Evolutionary conservation across 2,797 vertebrate genomes (phyloP).

Genomic region (Rhabdophis nuchalis): DNA sequence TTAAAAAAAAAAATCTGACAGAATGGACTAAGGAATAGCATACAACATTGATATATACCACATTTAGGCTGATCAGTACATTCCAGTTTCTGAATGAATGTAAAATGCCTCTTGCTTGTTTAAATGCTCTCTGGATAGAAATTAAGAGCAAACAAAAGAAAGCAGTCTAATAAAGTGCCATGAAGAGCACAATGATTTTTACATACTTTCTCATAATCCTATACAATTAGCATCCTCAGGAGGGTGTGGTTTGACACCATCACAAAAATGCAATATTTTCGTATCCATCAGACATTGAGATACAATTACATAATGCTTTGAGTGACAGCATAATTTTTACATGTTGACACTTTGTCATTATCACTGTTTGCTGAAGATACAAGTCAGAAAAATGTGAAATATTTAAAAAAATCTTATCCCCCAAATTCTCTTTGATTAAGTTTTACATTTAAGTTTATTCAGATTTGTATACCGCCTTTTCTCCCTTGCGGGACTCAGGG

Average conservation of each 20-base stretch:
- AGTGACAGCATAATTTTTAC: not conserved
- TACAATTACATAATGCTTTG: not conserved
- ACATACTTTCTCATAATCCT: not conserved
- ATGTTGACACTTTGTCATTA: not conserved
- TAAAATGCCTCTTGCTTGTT: not conserved
- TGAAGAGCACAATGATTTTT: not conserved
- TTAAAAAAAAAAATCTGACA: not conserved
- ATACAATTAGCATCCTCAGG: not conserved
- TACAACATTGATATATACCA: not conserved
- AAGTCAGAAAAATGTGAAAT: not conserved
- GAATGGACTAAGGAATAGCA: not conserved
- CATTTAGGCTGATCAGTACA: not conserved
- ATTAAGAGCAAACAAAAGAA: not conserved
- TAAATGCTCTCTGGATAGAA: not conserved
- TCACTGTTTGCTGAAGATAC: not conserved
- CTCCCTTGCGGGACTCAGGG: too few relatives aligned
- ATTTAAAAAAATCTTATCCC: not conserved
- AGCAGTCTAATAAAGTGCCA: not conserved
- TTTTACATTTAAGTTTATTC: too few relatives aligned
- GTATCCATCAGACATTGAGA: not conserved
- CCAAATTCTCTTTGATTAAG: not conserved
- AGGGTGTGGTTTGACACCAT: not conserved
- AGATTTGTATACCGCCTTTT: too few relatives aligned
- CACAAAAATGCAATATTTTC: not conserved
- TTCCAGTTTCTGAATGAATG: not conserved